phyloP scores from a whole-genome alignment of 2,113 vertebrate genomes.

The Junco hyemalis region DNA sequence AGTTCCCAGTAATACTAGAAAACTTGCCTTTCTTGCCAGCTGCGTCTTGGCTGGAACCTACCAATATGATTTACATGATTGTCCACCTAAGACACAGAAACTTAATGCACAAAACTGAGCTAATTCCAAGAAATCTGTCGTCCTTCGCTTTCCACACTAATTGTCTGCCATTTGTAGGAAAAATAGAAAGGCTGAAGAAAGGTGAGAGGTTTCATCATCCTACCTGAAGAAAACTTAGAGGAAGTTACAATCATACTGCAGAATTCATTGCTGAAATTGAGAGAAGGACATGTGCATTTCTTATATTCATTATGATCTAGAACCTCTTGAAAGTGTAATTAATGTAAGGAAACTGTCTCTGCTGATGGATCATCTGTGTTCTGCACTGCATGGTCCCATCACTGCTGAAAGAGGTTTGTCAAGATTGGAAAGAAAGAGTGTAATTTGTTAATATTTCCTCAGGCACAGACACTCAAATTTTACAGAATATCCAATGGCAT shows the following conservation, averaged over 20 bases:
- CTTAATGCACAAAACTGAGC: not conserved
- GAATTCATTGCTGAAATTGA: not conserved
- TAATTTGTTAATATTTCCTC: not conserved
- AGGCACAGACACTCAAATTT: not conserved
- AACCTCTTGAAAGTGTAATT: not conserved
- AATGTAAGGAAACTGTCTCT: not conserved
- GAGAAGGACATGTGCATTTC: not conserved
- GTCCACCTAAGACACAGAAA: not conserved
- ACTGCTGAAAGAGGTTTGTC: not conserved
- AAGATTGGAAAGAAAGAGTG: not conserved
- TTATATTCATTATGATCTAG: not conserved
- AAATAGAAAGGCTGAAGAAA: not conserved
- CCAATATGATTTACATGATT: not conserved
- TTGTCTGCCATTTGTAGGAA: not conserved
- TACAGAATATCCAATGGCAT: not conserved
- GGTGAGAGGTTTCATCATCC: not conserved
- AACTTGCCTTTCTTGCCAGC: not conserved
- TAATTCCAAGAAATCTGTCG: not conserved
- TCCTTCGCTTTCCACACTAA: not conserved
- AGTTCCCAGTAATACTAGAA: not conserved
- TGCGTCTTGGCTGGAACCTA: not conserved
- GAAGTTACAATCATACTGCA: not conserved
- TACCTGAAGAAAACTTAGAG: not conserved
- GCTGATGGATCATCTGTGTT: not conserved
- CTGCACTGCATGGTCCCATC: not conserved